These are phyloP conservation scores for Nothocercus nigrocapillus DNA, from an alignment of 2,113 vertebrate genomes.

Conservation along the genomic window DNA sequence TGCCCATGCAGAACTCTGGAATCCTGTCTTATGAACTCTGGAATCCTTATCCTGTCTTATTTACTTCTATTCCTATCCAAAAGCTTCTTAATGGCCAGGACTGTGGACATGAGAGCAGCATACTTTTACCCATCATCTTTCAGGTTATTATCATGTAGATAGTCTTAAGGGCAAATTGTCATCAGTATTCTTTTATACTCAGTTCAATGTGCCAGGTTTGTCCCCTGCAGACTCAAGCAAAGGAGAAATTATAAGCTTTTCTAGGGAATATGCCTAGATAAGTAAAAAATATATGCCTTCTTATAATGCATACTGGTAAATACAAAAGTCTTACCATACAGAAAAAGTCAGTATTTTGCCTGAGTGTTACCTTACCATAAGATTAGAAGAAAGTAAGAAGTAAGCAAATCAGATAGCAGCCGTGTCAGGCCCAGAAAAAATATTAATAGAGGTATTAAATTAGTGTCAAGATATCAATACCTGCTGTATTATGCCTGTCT, in stretches of 20 bases:
- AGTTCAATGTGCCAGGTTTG: background rate
- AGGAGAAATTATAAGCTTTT: background rate
- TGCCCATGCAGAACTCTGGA: background rate
- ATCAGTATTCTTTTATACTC: background rate
- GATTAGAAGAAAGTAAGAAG: background rate
- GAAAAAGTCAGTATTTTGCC: background rate
- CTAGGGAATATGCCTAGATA: background rate
- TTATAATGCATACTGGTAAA: background rate
- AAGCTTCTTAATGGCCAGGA: background rate
- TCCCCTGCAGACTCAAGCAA: background rate
- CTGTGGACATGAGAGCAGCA: accelerated
- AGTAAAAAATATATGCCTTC: background rate
- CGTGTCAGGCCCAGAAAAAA: background rate
- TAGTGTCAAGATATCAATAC: background rate
- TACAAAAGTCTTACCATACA: background rate
- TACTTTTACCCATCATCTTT: background rate
- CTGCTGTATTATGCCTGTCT: background rate
- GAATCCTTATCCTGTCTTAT: too few species aligned
- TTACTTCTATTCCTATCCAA: background rate
- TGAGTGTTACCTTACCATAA: background rate
- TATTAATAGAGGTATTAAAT: background rate
- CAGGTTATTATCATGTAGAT: background rate
- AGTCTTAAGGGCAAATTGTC: background rate
- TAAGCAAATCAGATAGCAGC: accelerated
- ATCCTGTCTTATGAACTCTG: background rate